A percentile compares a stretch with the other conserved stretches of the same genome.
These are phyloP conservation scores for Spodoptera frugiperda DNA, from an alignment of 1,140 invertebrate species.

Conservation along the genomic window DNA sequence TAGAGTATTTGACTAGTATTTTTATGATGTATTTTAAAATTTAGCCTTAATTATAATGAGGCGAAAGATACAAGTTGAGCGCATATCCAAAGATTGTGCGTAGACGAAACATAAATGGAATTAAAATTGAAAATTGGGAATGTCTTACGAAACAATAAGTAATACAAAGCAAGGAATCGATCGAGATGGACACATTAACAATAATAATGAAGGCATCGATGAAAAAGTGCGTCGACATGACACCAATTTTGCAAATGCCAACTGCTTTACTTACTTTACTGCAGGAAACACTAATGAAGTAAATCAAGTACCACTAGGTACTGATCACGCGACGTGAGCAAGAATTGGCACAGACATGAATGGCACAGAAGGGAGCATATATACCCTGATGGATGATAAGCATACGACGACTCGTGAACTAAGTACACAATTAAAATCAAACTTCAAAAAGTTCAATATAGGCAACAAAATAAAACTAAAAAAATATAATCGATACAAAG, in stretches of 20 bases:
- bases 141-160: background rate
- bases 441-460: constrained; percentile 1
- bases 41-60: constrained; percentile 25
- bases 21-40: constrained; percentile 34
- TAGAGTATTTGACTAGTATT: constrained; percentile 26
- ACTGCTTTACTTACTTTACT: no score
- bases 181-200: no score
- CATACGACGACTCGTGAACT: background rate
- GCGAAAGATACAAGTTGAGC: constrained; percentile 6
- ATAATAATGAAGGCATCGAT: no score
- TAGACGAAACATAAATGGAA: constrained; percentile 9
- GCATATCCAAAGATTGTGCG: constrained; percentile 10
- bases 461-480: background rate
- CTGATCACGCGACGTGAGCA: background rate
- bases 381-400: constrained; percentile 37
- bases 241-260: no score
- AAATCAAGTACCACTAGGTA: background rate
- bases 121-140: background rate
- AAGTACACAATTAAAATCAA: constrained; percentile 1
- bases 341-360: constrained; percentile 43
- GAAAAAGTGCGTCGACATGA: no score
- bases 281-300: background rate
- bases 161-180: no score
- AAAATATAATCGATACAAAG: no score
- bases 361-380: constrained; percentile 41